These are phyloP conservation scores for Drosophila rufa DNA, from an alignment of 1,140 invertebrate species.

Conservation along the genomic window DNA sequence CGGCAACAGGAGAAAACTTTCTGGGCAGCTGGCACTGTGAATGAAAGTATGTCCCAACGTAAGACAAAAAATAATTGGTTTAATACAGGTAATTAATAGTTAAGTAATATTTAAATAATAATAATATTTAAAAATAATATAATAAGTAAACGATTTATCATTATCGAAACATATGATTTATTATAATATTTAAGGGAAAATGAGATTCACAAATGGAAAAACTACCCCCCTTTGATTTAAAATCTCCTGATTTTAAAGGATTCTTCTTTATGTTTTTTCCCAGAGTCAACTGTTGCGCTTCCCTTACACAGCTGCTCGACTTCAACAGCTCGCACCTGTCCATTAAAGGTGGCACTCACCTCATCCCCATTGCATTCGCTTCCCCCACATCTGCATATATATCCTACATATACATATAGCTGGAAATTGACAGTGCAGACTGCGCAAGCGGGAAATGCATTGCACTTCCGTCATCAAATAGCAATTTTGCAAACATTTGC, in stretches of 20 bases:
- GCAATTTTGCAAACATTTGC: conserved; percentile 64
- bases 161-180: not conserved
- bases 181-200: not conserved
- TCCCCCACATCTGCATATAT: conserved; percentile 6
- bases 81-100: not conserved
- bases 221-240: no score
- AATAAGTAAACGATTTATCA: not conserved
- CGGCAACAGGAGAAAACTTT: not conserved
- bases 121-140: not conserved
- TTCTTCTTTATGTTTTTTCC: not conserved
- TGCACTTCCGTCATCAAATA: conserved; percentile 62
- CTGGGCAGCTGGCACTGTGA: not conserved
- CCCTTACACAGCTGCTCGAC: not conserved
- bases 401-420: conserved; percentile 3
- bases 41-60: not conserved
- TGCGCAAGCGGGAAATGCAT: conserved; percentile 54
- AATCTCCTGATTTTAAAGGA: not conserved
- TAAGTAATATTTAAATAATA: not conserved
- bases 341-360: conserved; percentile 15
- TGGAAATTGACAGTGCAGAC: conserved; percentile 28
- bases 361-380: conserved; percentile 1
- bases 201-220: no score
- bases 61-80: not conserved
- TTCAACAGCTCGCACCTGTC: conserved; percentile 4
- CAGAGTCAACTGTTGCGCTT: conserved; percentile 33